Evolutionary conservation across 2,888 invertebrate genomes (phyloP), one percentile per base, ranked within the genome.

Genomic region (Pseudanteris insignis): DNA sequence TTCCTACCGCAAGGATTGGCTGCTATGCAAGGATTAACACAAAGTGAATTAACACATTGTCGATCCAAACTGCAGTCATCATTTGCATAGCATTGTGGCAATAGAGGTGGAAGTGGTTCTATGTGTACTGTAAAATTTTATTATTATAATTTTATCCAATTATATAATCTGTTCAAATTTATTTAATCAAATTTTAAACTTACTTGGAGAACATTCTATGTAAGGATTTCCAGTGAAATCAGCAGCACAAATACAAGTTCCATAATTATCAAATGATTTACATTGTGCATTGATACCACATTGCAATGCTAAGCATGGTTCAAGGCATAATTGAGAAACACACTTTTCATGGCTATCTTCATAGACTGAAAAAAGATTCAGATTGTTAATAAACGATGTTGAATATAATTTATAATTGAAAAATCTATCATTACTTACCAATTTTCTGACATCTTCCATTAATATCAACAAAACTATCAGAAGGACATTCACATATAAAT

Each of bases 201-300:
- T 84, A 87, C 87, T 81, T 73, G 80, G 77, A 41, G 85, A 85
- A 73, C 93, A 93, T 81, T 92, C 92, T 37, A 88, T 81, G 76
- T 89, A 87, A 6, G 92, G 87, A 77, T 91, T 91, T 70, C 92
- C 92, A 25, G 83, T 84, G 74, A 90, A 92, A 12, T 88, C 91
- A 7, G 86, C 82, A 9, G 92, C 88, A 76, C 94, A 94, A 8
- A 85, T 84, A 74, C 94, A 94, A 34, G 88, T 84, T 0, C 90
- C 89, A 64, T 86, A 86, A 74, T 94, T 94, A 67, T 88, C 87
- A 12, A 84, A 76, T 0, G 92, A 88, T 72, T 85, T 86, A 73
- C 94, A 94, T 60, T 90, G 84, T 1, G 94, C 92, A 72, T 93
- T 93, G 37, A 89, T 83, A 53, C 94, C 94, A 71, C 94, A 94